Base-by-base conservation (phyloP, 2,888 invertebrate species). In the Andrena chrysosceles region DNA sequence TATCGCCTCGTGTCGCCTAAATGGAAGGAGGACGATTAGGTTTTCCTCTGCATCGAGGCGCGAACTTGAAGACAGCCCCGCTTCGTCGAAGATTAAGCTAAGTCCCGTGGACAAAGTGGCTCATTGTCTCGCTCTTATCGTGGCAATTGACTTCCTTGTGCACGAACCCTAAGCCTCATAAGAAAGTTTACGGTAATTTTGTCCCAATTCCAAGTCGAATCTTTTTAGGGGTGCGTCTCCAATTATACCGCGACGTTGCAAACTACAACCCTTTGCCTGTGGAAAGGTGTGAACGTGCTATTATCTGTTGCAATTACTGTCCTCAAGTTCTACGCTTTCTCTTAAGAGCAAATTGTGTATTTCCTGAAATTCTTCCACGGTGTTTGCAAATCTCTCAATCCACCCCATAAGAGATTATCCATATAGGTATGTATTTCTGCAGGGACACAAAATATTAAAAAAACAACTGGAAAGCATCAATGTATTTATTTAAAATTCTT, bases 101-200 rank as follows among this genome's bases (percentile, higher is more conserved):
- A 91, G 89, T 91, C 90, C 88, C 87, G 84, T 85, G 89, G 88
- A 90, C 90, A 89, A 91, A 92, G 89, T 91, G 91, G 89, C 89
- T 86, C 89, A 88, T 91, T 90, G 90, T 91, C 89, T 89, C 84
- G 84, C 77, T 84, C 89, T 91, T 91, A 91, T 91, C 91, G 89
- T 86, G 80, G 88, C 89, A 91, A 90, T 91, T 91, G 91, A 91
- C 86, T 85, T 76, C 64, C 67, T 73, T 71, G 78, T 77, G 67
- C 64, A 77, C 77, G 20, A 33, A 33, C 23, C 49, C 56, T 74
- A 77, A 83, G 60, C 42, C 59, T 20, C 8, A 35, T 79, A 70
- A 77, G 72, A 80, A 83, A 73, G 66, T 52, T 68, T 67, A 77
- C 72, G 72, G 60, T 77, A 72, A 73, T 72, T 77, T 77, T 26